Evolutionary conservation across 1,140 invertebrate genomes (phyloP).

Genomic region (Dreissena rostriformis): DNA sequence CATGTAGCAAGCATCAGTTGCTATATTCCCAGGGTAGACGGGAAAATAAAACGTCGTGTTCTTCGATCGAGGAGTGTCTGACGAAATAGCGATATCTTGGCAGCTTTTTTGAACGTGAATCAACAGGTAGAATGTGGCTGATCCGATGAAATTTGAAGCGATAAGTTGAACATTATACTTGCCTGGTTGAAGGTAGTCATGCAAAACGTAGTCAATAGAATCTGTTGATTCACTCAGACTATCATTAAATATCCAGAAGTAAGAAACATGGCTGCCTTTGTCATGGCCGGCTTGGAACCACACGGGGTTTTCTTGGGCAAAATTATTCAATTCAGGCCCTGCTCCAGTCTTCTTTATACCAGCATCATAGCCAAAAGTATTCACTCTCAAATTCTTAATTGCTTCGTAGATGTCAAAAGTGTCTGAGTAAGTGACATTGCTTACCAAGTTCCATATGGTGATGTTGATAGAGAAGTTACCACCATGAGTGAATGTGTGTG

Average conservation of each 20-base stretch:
- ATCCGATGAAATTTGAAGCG: constrained; percentile 47
- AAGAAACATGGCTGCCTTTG: constrained; percentile 60
- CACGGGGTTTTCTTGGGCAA: constrained; percentile 58
- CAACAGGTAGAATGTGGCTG: background rate
- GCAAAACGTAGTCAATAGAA: constrained; percentile 26
- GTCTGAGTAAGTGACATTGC: constrained; percentile 41
- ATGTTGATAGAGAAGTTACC: constrained; percentile 58
- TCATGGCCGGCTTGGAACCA: constrained; percentile 41
- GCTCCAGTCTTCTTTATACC: constrained; percentile 46
- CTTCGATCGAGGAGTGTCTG: constrained; percentile 51
- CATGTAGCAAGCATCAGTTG: constrained; percentile 62
- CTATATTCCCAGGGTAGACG: constrained; percentile 58
- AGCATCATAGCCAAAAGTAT: constrained; percentile 43
- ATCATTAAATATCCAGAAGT: constrained; percentile 60
- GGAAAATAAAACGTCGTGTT: constrained; percentile 61
- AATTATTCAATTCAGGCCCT: constrained; percentile 48
- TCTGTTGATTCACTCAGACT: constrained; percentile 35
- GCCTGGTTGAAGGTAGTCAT: constrained; percentile 47
- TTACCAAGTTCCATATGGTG: constrained; percentile 61
- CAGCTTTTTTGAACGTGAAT: constrained; percentile 58
- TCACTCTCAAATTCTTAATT: constrained; percentile 43
- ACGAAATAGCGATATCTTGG: constrained; percentile 50
- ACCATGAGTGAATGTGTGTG: constrained; percentile 60
- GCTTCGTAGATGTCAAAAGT: constrained; percentile 60
- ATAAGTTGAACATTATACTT: constrained; percentile 43